Conservation (phyloP, 1,140 invertebrate genomes). For the Zaprionus davidi region DNA sequence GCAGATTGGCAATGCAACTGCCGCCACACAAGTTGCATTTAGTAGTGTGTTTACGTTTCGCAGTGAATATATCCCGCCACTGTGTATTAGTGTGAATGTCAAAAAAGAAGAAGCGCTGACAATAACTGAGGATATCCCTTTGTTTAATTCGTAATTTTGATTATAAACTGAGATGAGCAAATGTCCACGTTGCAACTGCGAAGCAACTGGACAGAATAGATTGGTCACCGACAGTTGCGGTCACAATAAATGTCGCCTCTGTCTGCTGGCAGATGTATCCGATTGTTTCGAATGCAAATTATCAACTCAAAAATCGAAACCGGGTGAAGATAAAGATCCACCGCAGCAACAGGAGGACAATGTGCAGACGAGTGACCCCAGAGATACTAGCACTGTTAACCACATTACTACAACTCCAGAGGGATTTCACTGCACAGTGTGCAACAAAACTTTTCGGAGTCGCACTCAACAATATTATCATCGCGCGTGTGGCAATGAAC, state of each 20-base stretch:
- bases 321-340: neutral
- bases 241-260: conserved; percentile 86
- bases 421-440: conserved; percentile 85
- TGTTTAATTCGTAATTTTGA: conserved; percentile 10
- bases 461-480: conserved; percentile 86
- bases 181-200: conserved; percentile 64
- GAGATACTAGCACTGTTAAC: neutral
- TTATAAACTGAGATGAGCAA: conserved; percentile 31
- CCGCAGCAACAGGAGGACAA: neutral
- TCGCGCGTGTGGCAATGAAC: conserved; percentile 82
- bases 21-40: neutral
- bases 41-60: conserved; percentile 11
- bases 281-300: conserved; percentile 82
- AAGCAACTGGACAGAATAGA: conserved; percentile 83
- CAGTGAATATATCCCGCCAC: conserved; percentile 1
- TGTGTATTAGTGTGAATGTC: conserved; percentile 42
- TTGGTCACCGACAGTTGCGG: conserved; percentile 86
- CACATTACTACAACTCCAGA: conserved; percentile 39
- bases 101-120: conserved; percentile 36
- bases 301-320: conserved; percentile 30
- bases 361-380: neutral
- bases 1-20: neutral
- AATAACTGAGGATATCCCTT: conserved; percentile 23
- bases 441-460: conserved; percentile 85
- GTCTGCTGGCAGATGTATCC: conserved; percentile 85